phyloP scores from a whole-genome alignment of 2,888 invertebrate species.

The Keiferia lycopersicella region DNA sequence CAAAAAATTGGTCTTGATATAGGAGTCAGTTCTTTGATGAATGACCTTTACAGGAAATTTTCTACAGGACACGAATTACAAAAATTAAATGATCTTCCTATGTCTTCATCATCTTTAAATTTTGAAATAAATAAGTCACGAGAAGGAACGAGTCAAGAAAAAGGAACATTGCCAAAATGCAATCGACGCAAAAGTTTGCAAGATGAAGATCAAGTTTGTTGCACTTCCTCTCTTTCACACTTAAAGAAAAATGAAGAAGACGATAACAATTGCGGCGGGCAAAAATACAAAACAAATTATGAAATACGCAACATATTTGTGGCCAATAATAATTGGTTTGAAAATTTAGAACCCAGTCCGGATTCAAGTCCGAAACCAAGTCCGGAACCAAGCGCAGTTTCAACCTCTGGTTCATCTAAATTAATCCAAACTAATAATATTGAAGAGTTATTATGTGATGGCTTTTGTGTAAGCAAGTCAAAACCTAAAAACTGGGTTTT shows the following conservation, averaged over 20 bases:
- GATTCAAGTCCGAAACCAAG: not conserved
- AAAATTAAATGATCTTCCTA: not conserved
- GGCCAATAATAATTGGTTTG: not conserved
- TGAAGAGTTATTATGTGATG: not conserved
- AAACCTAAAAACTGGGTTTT: too few species aligned
- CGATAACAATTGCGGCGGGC: not conserved
- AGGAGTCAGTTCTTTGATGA: not conserved
- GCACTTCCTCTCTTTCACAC: not conserved
- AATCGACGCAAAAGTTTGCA: not conserved
- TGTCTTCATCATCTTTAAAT: not conserved
- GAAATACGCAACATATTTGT: not conserved
- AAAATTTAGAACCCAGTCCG: not conserved
- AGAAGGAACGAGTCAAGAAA: not conserved
- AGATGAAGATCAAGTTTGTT: not conserved
- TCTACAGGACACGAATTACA: not conserved
- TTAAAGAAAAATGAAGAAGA: not conserved
- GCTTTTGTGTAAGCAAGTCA: not conserved
- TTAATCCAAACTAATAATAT: not conserved
- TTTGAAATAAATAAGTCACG: not conserved
- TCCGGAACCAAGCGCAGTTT: too few species aligned
- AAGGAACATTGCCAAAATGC: not conserved
- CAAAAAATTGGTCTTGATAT: not conserved
- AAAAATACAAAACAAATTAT: not conserved
- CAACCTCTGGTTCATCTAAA: not conserved
- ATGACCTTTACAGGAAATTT: not conserved